phyloP scores from a whole-genome alignment of 2,888 invertebrate genomes.

The Acrobasis suavella region DNA sequence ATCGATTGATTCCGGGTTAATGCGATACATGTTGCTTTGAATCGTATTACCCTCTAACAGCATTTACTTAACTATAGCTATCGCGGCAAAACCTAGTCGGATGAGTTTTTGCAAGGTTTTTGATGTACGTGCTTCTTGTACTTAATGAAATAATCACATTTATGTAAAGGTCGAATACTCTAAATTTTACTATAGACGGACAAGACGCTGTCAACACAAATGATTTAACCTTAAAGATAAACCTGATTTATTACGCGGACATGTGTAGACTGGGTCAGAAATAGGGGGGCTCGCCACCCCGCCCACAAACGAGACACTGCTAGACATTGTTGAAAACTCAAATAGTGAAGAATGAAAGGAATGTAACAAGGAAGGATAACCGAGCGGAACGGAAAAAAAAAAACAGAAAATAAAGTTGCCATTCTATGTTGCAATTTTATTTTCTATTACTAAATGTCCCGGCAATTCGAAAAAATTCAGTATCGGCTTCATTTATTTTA shows the following conservation, averaged over 20 bases:
- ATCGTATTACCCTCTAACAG: too few species aligned
- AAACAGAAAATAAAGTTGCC: neutral
- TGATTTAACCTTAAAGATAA: slow-evolving; percentile 16
- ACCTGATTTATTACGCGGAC: slow-evolving; percentile 17
- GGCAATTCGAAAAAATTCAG: neutral
- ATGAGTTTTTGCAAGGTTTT: too few species aligned
- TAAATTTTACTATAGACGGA: neutral
- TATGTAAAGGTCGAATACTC: neutral
- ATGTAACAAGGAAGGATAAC: slow-evolving; percentile 6
- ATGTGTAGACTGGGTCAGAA: slow-evolving; percentile 19
- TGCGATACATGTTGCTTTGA: too few species aligned
- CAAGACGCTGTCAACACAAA: slow-evolving; percentile 6
- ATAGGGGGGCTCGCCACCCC: slow-evolving; percentile 5
- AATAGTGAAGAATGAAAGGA: slow-evolving; percentile 11
- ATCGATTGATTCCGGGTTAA: too few species aligned
- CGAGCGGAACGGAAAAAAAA: neutral
- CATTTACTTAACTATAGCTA: too few species aligned
- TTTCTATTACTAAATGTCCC: neutral
- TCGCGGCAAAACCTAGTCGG: too few species aligned
- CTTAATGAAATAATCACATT: neutral
- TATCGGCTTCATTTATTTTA: neutral
- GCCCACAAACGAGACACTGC: slow-evolving; percentile 10
- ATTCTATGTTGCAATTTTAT: neutral
- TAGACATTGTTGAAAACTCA: slow-evolving; percentile 20
- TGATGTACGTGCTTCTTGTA: neutral